Base-by-base conservation (phyloP, 1,140 invertebrate genomes). In the Portunus trituberculatus region DNA sequence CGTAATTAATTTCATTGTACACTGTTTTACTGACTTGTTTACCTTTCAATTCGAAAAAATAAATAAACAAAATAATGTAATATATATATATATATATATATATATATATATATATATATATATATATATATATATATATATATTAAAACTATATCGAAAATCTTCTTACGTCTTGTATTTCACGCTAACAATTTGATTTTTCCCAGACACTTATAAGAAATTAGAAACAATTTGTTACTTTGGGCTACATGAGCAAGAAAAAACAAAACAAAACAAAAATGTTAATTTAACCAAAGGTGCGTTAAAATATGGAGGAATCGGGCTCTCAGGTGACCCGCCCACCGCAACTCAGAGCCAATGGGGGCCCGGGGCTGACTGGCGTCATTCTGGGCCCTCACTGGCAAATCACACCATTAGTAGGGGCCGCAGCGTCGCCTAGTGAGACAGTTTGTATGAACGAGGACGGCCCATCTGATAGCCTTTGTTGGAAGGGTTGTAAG, bases 401-500 rank as follows among this genome's bases (percentile, higher is more conserved):
- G 90, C 90, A 91, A 76, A 91, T 91, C 45, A 67, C 48, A 76
- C 8, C 90, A 91, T 91, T 76, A 20, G 52, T 67, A 76, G 29
- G 90, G 48, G 90, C n/a, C 52, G 25, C 52, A 32, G 52, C 52
- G 52, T 76, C 46, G 32, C 39, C 90, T 39, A n/a, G 28, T 91
- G 90, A 91, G 90, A 91, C 52, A 59, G 90, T 91, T 91, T 91
- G 90, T 91, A 91, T 91, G 90, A 91, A 76, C 32, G 90, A 45
- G 59, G 90, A 91, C 90, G 90, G 90, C 52, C 46, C 52, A 91
- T 91, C 90, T 91, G 90, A 91, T 91, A 91, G 90, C 90, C 90
- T 32, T 91, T 25, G 39, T 31, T 7, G 45, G 90, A 12, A 45
- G 4, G 52, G 25, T 32, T 91, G n/a, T 10, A 91, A 59, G 89